Base-by-base conservation (phyloP, 2,888 invertebrate genomes). In the Acanthosoma haemorrhoidale region DNA sequence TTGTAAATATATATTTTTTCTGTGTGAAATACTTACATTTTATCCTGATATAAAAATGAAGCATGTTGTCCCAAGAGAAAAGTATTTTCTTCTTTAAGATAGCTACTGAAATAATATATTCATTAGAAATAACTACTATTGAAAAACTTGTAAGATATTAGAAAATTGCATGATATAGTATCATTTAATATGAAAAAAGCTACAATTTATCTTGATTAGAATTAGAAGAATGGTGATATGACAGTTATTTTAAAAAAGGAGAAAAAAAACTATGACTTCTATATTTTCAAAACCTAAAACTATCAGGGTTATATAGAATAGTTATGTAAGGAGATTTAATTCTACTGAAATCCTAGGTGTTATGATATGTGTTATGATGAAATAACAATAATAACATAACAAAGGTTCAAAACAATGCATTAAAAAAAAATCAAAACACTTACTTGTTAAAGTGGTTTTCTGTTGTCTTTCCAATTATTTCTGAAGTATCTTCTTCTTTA, bases 11-110 rank as follows among this genome's bases (percentile, higher is more conserved):
- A n/a, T n/a, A n/a, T n/a, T n/a, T n/a, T n/a, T n/a, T n/a, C n/a
- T n/a, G n/a, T n/a, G n/a, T n/a, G n/a, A n/a, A n/a, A n/a, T 66
- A 70, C 70, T 68, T 39, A 72, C 72, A 72, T 57, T 32, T 68
- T 70, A 68, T 72, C 72, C 58, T 72, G 72, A 43, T 58, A 72
- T n/a, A 43, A 39, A 60, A 63, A 72, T 18, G 43, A 25, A 25
- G 64, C 58, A 5, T 60, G 68, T 13, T 61, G 70, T n/a, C 70
- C 72, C 34, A 72, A 61, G 3, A 72, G 68, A 43, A 67, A 70
- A 41, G 59, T 32, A 18, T 67, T 51, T 57, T 67, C 59, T 51
- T 72, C 72, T 18, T 43, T 18, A 21, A 29, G 71, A 32, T 41
- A 60, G 9, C 34, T 59, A 18, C 71, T 71, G 18, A 43, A 67